These are phyloP conservation scores for Eulimnadia texana DNA, from an alignment of 1,140 invertebrate species.

Conservation along the genomic window DNA sequence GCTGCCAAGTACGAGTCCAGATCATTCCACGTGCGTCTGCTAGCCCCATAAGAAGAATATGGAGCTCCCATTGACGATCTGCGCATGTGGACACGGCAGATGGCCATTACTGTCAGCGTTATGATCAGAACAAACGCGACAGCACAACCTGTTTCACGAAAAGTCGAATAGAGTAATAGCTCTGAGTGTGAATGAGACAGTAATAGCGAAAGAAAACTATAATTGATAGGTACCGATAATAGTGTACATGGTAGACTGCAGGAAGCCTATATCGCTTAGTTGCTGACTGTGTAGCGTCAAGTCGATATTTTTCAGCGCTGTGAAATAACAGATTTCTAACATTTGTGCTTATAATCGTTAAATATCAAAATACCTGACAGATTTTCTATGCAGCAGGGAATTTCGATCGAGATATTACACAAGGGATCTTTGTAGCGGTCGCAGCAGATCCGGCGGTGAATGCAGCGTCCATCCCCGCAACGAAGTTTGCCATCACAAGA, in stretches of 20 bases:
- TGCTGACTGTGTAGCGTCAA: constrained; percentile 24
- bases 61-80: constrained; percentile 24
- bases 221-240: constrained; percentile 27
- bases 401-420: constrained; percentile 29
- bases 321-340: background rate
- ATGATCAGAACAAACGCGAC: constrained; percentile 33
- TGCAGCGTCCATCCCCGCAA: constrained; percentile 37
- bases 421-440: constrained; percentile 30
- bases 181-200: background rate
- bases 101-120: constrained; percentile 31
- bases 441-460: constrained; percentile 36
- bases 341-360: background rate
- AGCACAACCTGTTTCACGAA: constrained; percentile 27
- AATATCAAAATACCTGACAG: background rate
- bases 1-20: constrained; percentile 13
- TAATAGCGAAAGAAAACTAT: background rate
- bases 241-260: constrained; percentile 33
- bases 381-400: constrained; percentile 24
- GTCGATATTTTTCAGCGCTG: constrained; percentile 17
- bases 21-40: constrained; percentile 9
- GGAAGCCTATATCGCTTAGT: constrained; percentile 29
- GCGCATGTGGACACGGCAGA: constrained; percentile 32
- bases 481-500: constrained; percentile 34
- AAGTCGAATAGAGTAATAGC: background rate
- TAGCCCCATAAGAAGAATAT: constrained; percentile 5